Base-by-base conservation (phyloP, 1,140 invertebrate species). In the Drosophila takahashii region DNA sequence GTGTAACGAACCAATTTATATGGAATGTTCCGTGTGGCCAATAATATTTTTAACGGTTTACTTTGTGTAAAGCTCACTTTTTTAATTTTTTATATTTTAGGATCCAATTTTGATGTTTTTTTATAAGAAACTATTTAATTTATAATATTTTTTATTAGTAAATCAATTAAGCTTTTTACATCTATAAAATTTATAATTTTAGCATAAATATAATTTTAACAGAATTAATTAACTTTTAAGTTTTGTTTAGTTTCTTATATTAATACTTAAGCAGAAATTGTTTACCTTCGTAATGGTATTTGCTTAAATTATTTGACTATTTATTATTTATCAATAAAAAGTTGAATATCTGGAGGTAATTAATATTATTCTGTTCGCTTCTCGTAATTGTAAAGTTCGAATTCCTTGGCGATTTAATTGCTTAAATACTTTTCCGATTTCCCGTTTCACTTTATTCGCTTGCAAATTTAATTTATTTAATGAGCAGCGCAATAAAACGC, bases 401-500 rank as follows among this genome's bases (percentile, higher is more conserved):
- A 57, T 48, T 70, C 27, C 66, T 70, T 48, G 51, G 7, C 42
- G 18, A 15, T 32, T 42, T 57, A 71, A 71, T 71, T 71, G 67
- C 34, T 77, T 77, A 77, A 78, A 78, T 71, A 71, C 75, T 58
- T 77, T 77, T 60, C 18, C 52, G 37, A 44, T 57, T 65, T 32
- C 34, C 13, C 51, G 22, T 48, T 50, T 11, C 26, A 6, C 59
- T 44, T 22, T 9, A 26, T 62, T 36, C 54, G 41, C 56, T 79
- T 77, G 79, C 60, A 73, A 89, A 89, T 89, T 89, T 80, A 89
- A 89, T 89, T 89, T 89, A 54, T 89, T 89, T 84, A 89, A 89
- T 89, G 84, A 89, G 84, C 52, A 74, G 45, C 67, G 80, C 80
- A 89, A 89, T 89, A 89, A 89, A 90, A 77, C 59, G 79, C 84